Percentiles rank a stretch among this genome's conserved stretches.
Evolutionary conservation across 2,797 vertebrate species (phyloP).

Genomic region (Cynopterus sphinx): DNA sequence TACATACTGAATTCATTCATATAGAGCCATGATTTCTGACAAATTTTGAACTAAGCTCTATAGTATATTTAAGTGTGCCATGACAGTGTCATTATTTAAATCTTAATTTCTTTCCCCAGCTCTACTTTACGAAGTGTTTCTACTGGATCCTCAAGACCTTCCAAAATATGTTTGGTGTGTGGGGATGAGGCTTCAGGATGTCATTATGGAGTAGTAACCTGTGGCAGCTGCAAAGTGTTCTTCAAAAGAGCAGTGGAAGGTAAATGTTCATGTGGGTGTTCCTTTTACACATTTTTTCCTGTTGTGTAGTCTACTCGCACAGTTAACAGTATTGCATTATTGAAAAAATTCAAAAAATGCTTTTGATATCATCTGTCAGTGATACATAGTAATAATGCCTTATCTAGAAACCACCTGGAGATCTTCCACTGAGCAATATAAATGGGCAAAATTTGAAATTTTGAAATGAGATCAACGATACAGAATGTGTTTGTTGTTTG

Average conservation of each 20-base stretch:
- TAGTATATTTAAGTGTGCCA: slow-evolving; percentile 2
- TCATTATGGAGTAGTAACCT: slow-evolving; percentile 99
- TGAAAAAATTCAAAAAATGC: slow-evolving; percentile 28
- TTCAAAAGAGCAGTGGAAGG: slow-evolving; percentile 99
- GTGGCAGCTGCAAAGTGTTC: slow-evolving; percentile 99
- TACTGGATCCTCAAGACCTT: slow-evolving; percentile 92
- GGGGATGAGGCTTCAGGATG: slow-evolving; percentile 99
- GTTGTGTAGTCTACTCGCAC: background rate
- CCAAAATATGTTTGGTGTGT: slow-evolving; percentile 99
- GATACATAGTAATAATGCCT: background rate
- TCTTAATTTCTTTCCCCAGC: slow-evolving; percentile 85
- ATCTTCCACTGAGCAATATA: background rate
- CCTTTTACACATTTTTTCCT: slow-evolving; percentile 62
- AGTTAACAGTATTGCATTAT: background rate
- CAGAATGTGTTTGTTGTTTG: background rate
- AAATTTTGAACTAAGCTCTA: slow-evolving; percentile 69
- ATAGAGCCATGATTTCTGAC: slow-evolving; percentile 35
- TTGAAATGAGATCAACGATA: background rate
- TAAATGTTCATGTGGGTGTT: slow-evolving; percentile 87
- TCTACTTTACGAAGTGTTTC: slow-evolving; percentile 95
- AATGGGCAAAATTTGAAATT: background rate
- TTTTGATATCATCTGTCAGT: slow-evolving; percentile 1
- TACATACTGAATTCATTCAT: background rate
- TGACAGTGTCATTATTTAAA: slow-evolving; percentile 60
- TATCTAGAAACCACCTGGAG: background rate